Percentiles rank a stretch among this genome's conserved stretches.
phyloP scores from a whole-genome alignment of 2,797 vertebrate genomes.

The Myripristis murdjan region DNA sequence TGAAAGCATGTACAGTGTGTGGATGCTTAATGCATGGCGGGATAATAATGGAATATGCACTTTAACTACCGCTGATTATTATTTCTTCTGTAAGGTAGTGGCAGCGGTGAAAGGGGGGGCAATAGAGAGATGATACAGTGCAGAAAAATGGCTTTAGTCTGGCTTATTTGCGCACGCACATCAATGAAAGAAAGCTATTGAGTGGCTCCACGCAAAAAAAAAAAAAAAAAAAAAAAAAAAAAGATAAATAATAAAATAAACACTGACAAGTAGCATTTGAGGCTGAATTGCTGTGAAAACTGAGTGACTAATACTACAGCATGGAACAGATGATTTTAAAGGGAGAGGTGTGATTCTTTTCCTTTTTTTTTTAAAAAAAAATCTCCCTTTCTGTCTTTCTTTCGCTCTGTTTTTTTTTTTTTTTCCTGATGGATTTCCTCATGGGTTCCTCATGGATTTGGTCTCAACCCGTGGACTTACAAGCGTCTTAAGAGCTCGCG shows the following conservation, averaged over 20 bases:
- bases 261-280: constrained; percentile 1
- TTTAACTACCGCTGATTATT: neutral
- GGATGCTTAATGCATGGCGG: neutral
- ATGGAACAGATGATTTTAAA: neutral
- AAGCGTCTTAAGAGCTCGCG: neutral
- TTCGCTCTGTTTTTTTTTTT: no score
- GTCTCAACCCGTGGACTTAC: neutral
- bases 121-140: neutral
- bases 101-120: neutral
- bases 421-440: no score
- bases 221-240: no score
- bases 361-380: neutral
- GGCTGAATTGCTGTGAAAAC: neutral
- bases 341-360: neutral
- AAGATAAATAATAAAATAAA: constrained; percentile 8
- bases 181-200: constrained; percentile 3
- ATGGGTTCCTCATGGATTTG: neutral
- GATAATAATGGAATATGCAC: no score
- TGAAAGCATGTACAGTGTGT: neutral
- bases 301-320: neutral
- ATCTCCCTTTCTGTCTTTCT: no score
- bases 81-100: neutral
- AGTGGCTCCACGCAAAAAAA: constrained; percentile 5
- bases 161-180: constrained; percentile 26
- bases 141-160: neutral